phyloP scores from a whole-genome alignment of 2,797 vertebrate species.

The Takifugu ocellatus region DNA sequence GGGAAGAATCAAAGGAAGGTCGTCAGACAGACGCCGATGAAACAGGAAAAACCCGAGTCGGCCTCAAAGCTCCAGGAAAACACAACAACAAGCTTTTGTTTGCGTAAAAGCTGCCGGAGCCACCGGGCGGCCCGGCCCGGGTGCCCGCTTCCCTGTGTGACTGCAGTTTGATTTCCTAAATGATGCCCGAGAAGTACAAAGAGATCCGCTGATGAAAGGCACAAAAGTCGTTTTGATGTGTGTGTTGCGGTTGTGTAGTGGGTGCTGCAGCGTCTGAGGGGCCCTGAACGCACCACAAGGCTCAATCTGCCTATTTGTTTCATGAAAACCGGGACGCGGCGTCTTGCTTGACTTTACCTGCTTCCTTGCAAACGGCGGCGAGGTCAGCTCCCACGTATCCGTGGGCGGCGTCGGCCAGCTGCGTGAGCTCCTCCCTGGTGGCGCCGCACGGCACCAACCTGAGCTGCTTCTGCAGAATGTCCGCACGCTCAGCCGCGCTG shows the following conservation, averaged over 20 bases:
- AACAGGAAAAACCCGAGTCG: slow-evolving; percentile 3
- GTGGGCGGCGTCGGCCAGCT: slow-evolving; percentile 82
- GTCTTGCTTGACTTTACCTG: slow-evolving; percentile 61
- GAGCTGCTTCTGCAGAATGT: slow-evolving; percentile 87
- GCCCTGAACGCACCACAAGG: no score
- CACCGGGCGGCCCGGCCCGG: not conserved
- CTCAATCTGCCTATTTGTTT: no score
- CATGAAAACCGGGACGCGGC: no score
- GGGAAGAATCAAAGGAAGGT: slow-evolving; percentile 37
- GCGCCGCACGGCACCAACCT: slow-evolving; percentile 74
- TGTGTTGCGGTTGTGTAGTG: not conserved
- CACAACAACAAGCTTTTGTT: slow-evolving; percentile 29
- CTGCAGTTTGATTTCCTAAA: slow-evolving; percentile 41
- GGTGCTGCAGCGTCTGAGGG: not conserved
- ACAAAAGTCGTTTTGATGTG: not conserved
- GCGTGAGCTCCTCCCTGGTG: slow-evolving; percentile 69
- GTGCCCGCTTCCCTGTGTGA: slow-evolving; percentile 18
- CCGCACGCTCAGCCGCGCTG: slow-evolving; percentile 78
- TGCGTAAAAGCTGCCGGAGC: slow-evolving; percentile 18
- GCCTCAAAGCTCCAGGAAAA: not conserved
- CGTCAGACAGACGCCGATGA: not conserved
- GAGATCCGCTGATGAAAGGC: slow-evolving; percentile 12
- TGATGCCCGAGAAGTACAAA: slow-evolving; percentile 14
- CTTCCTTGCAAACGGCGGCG: slow-evolving; percentile 90
- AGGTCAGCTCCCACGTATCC: slow-evolving; percentile 96